Base-by-base conservation (phyloP, 2,113 vertebrate species). In the Machaerirhynchus nigripectus region DNA sequence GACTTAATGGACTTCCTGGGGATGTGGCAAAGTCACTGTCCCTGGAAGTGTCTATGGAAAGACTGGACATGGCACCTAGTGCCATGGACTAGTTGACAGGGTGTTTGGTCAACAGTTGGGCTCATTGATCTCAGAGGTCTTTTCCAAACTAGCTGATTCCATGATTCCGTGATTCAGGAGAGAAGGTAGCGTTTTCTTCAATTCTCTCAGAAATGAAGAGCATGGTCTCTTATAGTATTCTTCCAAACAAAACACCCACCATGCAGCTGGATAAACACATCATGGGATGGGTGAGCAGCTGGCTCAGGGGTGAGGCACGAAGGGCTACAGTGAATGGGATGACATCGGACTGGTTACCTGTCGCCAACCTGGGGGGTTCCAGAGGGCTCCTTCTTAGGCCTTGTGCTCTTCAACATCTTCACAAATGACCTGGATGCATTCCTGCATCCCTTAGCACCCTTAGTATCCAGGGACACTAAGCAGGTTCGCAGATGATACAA, bases 251-350 rank as follows among this genome's bases (percentile, higher is more conserved):
- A 85, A 9, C 13, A 23, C n/a, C 5, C 50, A 49, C 30, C 42
- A 40, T 3, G 7, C 30, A 75, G 13, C 52, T 57, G 52, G 50
- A 20, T 13, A 35, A 65, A 40, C 30, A 75, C 24, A 20, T 47
- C 60, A n/a, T 23, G 42, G 24, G 7, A 4, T n/a, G 42, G 42
- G 24, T 40, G 42, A 65, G 6, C 59, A 28, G 5, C 8, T 30
- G 30, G 20, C 13, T 65, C 42, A 20, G 0, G 5, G 13, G 7
- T 30, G 1, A 19, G 24, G 42, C 42, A 49, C 2, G 0, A 75
- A 26, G 24, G 26, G 21, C 26, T 1, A 35, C 1, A 7, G 10
- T 37, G 33, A 44, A 30, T 37, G 26, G 3, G 26, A 8, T 42
- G 35, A 39, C 44, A 35, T 42, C 65, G 42, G 49, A 37, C 24